Percentiles rank a stretch among this genome's conserved stretches.
These are phyloP conservation scores for Athrips mouffetella DNA, from an alignment of 2,888 invertebrate species.

Conservation along the genomic window DNA sequence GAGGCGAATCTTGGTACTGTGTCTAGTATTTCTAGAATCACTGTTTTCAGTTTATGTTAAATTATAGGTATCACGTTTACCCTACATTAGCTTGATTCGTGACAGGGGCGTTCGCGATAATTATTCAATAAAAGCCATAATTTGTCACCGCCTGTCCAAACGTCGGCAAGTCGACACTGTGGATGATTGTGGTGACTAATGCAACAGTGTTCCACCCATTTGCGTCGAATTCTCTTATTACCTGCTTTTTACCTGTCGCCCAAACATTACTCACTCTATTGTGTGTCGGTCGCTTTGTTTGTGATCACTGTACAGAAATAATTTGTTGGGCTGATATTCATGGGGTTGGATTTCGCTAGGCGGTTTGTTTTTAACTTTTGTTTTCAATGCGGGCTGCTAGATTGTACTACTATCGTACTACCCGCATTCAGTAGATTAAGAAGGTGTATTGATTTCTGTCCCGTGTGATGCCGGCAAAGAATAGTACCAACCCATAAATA, in stretches of 20 bases:
- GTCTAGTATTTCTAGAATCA: not conserved
- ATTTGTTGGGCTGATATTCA: constrained; percentile 16
- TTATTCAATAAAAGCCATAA: constrained; percentile 73
- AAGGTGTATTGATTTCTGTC: too few relatives aligned
- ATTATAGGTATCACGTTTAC: constrained; percentile 38
- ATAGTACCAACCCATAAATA: too few relatives aligned
- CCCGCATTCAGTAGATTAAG: too few relatives aligned
- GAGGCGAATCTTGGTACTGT: too few relatives aligned
- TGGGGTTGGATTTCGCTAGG: not conserved
- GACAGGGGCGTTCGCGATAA: constrained; percentile 51
- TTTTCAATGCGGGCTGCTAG: not conserved
- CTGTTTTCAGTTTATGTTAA: too few relatives aligned
- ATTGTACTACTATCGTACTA: not conserved
- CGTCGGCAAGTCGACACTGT: constrained; percentile 69
- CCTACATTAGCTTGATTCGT: constrained; percentile 48
- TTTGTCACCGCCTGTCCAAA: constrained; percentile 69
- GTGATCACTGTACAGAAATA: constrained; percentile 34
- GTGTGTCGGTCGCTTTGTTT: constrained; percentile 49
- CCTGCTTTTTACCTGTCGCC: constrained; percentile 66
- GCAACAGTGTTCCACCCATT: constrained; percentile 64
- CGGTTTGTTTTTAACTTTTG: not conserved
- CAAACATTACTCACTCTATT: constrained; percentile 67
- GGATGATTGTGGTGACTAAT: constrained; percentile 71
- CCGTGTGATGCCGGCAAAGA: too few relatives aligned
- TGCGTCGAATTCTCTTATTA: constrained; percentile 62